Evolutionary conservation across 2,797 vertebrate genomes (phyloP), one percentile per base, ranked within the genome.

Genomic region (Rhynchotus rufescens): DNA sequence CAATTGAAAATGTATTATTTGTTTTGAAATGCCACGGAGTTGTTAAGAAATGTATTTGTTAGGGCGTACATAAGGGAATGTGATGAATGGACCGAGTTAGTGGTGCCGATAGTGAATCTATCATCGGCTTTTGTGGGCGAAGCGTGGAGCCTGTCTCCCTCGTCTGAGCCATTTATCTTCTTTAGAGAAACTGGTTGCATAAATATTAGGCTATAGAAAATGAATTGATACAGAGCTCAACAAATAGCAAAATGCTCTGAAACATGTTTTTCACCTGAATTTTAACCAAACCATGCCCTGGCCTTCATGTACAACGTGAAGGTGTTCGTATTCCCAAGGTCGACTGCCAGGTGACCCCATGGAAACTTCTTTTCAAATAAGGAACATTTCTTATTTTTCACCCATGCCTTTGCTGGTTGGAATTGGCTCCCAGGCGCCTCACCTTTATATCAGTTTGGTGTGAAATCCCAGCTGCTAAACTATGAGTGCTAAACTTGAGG

Each of bases 391-490:
- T 56, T n/a, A 28, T 56, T 56, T 56, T n/a, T 17, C 28, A n/a
- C 28, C 16, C 66, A 10, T 17, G 17, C 66, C 54, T 74, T 42
- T 90, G 32, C 59, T 75, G 0, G 19, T 81, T 65, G 73, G 65
- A 90, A 45, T 82, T 89, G 69, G 7, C 78, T 94, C 80, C 74
- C 54, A 64, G 76, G 34, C 7, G 12, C 52, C 80, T 77, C 44
- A 51, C 67, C 80, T 76, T 65, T 73, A 21, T 65, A 30, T 26
- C 56, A 51, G 13, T 94, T 91, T 69, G 11, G n/a, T 45, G 15
- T 56, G 73, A 88, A 92, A 91, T 90, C 83, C 49, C 91, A 94
- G 92, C 84, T 95, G 84, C 85, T 93, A 15, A 90, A 72, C 54
- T 87, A 44, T 71, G 87, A 88, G 74, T 56, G 78, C 81, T 76